phyloP scores from a whole-genome alignment of 2,888 invertebrate species.

The Pyrochroa serraticornis region DNA sequence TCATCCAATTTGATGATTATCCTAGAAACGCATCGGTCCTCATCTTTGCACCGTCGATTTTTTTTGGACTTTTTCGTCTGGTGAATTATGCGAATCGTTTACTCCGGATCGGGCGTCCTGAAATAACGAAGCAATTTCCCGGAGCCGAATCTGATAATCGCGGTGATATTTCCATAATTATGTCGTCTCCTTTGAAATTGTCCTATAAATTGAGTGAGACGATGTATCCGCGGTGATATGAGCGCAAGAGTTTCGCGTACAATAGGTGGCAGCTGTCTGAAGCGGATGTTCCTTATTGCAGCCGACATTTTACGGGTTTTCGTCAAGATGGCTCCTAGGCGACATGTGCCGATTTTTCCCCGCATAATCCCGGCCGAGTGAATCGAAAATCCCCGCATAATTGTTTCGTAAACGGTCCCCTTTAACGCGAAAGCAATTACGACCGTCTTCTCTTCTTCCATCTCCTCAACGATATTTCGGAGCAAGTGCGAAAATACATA shows the following conservation, averaged over 20 bases:
- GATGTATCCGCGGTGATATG: background rate
- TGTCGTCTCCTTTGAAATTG: conserved; percentile 15
- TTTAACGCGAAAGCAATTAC: no score
- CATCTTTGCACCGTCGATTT: no score
- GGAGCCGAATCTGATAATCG: conserved; percentile 26
- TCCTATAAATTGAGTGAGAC: background rate
- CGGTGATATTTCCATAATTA: conserved; percentile 22
- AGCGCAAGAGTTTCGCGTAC: background rate
- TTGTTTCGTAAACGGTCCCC: no score
- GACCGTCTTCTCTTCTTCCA: no score
- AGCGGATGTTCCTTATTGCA: conserved; percentile 27
- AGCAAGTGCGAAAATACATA: conserved; percentile 3
- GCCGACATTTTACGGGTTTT: conserved; percentile 20
- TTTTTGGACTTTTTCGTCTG: no score
- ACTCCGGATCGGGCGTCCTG: conserved; percentile 2
- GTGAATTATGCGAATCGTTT: no score
- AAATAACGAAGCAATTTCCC: conserved; percentile 26
- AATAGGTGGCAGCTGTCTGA: conserved; percentile 25
- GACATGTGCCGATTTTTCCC: no score
- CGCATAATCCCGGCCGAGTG: no score
- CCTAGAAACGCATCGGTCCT: no score
- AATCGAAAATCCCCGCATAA: no score
- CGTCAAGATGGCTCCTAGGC: background rate
- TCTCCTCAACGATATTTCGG: no score
- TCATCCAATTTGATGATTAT: no score